phyloP scores from a whole-genome alignment of 2,113 vertebrate species.

The Spilogale gracilis region DNA sequence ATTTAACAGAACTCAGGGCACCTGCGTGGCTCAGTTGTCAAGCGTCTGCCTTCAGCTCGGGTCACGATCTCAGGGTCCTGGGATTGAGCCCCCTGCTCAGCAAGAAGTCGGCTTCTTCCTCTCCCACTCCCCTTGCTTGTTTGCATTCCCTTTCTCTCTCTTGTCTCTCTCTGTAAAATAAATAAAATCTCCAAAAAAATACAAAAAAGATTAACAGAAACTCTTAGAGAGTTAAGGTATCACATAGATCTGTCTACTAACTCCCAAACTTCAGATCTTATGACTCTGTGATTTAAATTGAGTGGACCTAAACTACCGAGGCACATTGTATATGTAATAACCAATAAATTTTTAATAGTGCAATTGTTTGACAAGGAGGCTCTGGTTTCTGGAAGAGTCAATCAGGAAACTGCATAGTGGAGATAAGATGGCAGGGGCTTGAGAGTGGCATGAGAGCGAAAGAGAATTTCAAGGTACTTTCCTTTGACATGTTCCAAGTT shows the following conservation, averaged over 20 bases:
- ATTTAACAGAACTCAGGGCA: not conserved
- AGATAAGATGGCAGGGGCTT: not conserved
- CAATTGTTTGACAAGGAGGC: not conserved
- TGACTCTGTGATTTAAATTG: not conserved
- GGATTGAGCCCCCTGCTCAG: too few relatives aligned
- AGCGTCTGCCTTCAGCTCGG: too few relatives aligned
- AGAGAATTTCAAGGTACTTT: not conserved
- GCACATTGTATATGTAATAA: not conserved
- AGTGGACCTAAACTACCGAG: not conserved
- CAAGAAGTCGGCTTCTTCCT: too few relatives aligned
- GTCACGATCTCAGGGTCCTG: too few relatives aligned
- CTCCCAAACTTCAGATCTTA: not conserved
- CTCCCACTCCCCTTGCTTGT: too few relatives aligned
- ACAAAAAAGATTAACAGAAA: not conserved
- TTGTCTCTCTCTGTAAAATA: too few relatives aligned
- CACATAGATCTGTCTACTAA: not conserved
- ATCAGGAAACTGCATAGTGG: not conserved
- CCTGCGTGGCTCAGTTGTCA: too few relatives aligned
- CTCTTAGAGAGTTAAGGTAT: not conserved
- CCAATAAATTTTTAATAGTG: not conserved
- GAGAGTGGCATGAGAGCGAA: not conserved
- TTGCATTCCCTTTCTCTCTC: too few relatives aligned
- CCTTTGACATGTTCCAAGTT: not conserved
- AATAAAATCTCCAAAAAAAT: too few relatives aligned
- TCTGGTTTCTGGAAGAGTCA: constrained; percentile 42